Percentiles rank a stretch among this genome's conserved stretches.
These are phyloP conservation scores for Saccostrea glomerata DNA, from an alignment of 1,140 invertebrate species.

Conservation along the genomic window DNA sequence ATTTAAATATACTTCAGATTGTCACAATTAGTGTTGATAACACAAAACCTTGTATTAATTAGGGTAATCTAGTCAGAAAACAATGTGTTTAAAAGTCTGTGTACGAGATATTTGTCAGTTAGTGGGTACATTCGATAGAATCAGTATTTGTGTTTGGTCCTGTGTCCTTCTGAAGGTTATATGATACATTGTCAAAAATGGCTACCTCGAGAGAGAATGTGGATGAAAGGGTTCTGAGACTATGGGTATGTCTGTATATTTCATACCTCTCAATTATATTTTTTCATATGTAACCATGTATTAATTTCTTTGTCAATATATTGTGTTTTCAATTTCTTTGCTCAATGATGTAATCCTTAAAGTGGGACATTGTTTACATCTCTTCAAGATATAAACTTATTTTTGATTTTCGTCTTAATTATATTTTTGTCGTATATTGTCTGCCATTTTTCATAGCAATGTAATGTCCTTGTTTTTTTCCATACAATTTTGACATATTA, in stretches of 20 bases:
- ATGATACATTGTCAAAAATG: not conserved
- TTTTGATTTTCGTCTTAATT: no score
- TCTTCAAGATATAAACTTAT: no score
- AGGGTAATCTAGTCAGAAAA: not conserved
- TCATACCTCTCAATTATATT: no score
- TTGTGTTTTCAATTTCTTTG: no score
- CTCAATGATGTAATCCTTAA: no score
- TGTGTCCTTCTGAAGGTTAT: slow-evolving; percentile 15
- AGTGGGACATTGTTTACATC: no score
- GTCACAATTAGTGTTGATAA: slow-evolving; percentile 19
- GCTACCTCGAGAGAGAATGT: not conserved
- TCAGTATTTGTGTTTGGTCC: not conserved
- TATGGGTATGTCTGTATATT: slow-evolving; percentile 7
- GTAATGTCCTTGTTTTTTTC: no score
- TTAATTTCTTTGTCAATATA: no score
- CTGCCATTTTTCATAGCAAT: no score
- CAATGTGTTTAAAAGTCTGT: slow-evolving; percentile 21
- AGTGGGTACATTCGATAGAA: not conserved
- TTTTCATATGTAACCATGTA: no score
- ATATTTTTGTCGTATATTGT: no score
- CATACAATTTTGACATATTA: no score
- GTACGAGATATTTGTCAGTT: not conserved
- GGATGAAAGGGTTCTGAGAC: slow-evolving; percentile 20
- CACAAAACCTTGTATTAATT: not conserved
- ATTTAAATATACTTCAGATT: not conserved